Base-by-base conservation (phyloP, 2,888 invertebrate genomes). In the Calephelis perditalis region DNA sequence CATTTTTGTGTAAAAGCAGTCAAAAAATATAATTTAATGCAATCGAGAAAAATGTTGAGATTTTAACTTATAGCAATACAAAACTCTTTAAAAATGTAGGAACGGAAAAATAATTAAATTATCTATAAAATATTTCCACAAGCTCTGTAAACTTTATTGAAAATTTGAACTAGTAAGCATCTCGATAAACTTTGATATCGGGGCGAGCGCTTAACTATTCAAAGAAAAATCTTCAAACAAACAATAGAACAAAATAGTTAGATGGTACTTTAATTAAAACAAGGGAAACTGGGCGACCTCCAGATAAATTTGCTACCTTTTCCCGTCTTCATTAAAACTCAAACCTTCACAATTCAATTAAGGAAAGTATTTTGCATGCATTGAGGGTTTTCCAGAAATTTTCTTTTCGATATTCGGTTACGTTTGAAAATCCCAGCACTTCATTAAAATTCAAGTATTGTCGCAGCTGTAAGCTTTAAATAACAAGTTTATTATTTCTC, bases 191-290 rank as follows among this genome's bases (percentile, higher is more conserved):
- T 52, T 52, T 35, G 35, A 26, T 26, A 52, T 26, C 52, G 52
- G 35, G 52, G 52, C 52, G 15, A 52, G 52, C 35, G 52, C 52
- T 52, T 52, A 52, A 52, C 52, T 52, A 26, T 52, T 26, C 26
- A 52, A 52, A 52, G 52, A 52, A 52, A 52, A 52, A 52, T 52
- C 6, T 35, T 52, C 52, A 52, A 52, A 52, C 52, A 52, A 52
- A 52, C 52, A 52, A 52, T 52, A 52, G 52, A 52, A 52, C 52
- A 35, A 52, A 52, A 52, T 52, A 52, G 52, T 52, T 52, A 52
- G 52, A 52, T 35, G 52, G 35, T 11, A 26, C 52, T 52, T 52
- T 52, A 52, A 52, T 52, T 52, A 52, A 52, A 52, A 52, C 52
- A 26, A 26, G 35, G 52, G 52, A 52, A 52, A 52, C 52, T 52